Base-by-base conservation (phyloP, 1,140 invertebrate species). In the Tribolium castaneum region DNA sequence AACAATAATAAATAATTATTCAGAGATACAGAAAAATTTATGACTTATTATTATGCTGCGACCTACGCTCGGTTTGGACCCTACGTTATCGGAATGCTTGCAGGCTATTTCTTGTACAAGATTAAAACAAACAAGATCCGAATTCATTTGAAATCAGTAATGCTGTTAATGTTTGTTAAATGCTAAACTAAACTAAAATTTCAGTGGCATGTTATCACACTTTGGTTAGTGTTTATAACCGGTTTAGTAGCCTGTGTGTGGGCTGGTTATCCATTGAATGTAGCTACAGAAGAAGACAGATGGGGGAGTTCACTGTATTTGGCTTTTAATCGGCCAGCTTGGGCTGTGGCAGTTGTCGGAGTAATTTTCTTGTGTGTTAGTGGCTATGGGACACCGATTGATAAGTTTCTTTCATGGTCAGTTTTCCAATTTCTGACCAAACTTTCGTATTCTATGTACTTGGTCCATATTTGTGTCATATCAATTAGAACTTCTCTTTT, bases 81-180 rank as follows among this genome's bases (percentile, higher is more conserved):
- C 0, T 92, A 90, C 84, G 80, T 92, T n/a, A 86, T 90, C 6
- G 91, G 91, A 25, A 9, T 45, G 7, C 39, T 45, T 45, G n/a
- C n/a, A 1, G 39, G 39, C 39, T 45, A 45, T 9, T 10, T 45
- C 7, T 10, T 81, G 13, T 75, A 73, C 66, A 70, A 73, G 51
- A 51, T 75, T 12, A 80, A 78, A 49, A 45, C 72, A 75, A 13
- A 4, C 3, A 12, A 51, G 12, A 0, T 19, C 3, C 54, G 34
- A 22, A 12, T 73, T 25, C n/a, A 10, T 12, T 25, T 73, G 12
- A 22, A 22, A 73, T 14, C 6, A 5, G 71, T 52, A 51, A 22
- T 19, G 3, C 51, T 74, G 45, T 22, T 19, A 19, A 10, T 22
- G 4, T 4, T 59, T 59, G 19, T 30, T 30, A 30, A 4, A 30